phyloP scores from a whole-genome alignment of 2,888 invertebrate species.

The Nomada ferruginata region DNA sequence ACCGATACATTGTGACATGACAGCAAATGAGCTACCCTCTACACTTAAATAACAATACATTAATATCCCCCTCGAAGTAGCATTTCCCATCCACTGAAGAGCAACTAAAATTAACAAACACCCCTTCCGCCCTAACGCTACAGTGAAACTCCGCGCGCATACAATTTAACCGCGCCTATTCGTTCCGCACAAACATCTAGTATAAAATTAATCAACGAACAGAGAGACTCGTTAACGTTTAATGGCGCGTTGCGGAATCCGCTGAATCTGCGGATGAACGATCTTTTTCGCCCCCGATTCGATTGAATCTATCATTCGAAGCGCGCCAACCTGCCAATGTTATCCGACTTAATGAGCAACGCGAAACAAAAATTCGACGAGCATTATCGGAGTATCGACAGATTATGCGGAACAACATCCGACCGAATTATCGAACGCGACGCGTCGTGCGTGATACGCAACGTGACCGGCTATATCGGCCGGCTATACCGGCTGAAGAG shows the following conservation, averaged over 20 bases:
- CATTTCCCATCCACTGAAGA: too few species aligned
- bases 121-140: too few species aligned
- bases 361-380: slow-evolving; percentile 1
- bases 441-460: background rate
- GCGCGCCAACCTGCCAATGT: background rate
- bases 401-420: slow-evolving; percentile 1
- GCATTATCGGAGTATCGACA: slow-evolving; percentile 22
- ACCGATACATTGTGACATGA: too few species aligned
- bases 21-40: too few species aligned
- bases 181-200: background rate
- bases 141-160: too few species aligned
- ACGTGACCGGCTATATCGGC: background rate
- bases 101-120: too few species aligned
- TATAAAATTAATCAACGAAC: slow-evolving; percentile 23
- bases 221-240: slow-evolving; percentile 23
- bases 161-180: background rate
- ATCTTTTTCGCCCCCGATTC: background rate
- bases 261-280: slow-evolving; percentile 6
- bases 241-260: slow-evolving; percentile 7
- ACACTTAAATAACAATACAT: too few species aligned
- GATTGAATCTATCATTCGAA: slow-evolving; percentile 15
- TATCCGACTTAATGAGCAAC: slow-evolving; percentile 25
- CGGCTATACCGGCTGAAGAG: too few species aligned
- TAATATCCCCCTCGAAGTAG: too few species aligned
- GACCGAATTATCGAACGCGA: background rate